These are phyloP conservation scores for Lates calcarifer DNA, from an alignment of 2,113 vertebrate species.

Conservation along the genomic window DNA sequence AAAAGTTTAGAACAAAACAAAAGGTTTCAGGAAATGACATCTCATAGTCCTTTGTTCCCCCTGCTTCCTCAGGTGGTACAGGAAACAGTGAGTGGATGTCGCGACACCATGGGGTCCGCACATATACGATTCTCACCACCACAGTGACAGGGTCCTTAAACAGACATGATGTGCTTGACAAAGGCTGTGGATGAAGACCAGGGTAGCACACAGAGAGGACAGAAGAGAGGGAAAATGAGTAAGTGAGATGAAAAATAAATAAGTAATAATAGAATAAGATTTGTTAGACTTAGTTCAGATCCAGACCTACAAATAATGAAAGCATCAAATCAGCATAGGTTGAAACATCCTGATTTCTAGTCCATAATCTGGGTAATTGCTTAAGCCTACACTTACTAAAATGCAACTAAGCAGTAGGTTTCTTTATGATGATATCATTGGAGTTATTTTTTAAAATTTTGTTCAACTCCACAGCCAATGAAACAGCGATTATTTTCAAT, in stretches of 20 bases:
- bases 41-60: constrained; percentile 85
- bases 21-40: constrained; percentile 82
- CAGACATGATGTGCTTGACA: constrained; percentile 98
- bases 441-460: background rate
- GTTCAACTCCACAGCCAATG: background rate
- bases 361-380: background rate
- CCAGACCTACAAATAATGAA: background rate
- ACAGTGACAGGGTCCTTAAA: constrained; percentile 84
- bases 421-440: background rate
- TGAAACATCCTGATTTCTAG: background rate
- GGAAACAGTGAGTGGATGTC: constrained; percentile 84
- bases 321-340: background rate
- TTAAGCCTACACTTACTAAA: background rate
- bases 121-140: constrained; percentile 77
- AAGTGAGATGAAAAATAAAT: background rate
- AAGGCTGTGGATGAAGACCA: constrained; percentile 87
- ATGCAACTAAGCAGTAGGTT: background rate
- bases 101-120: constrained; percentile 88
- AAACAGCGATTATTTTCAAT: background rate
- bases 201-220: constrained; percentile 16
- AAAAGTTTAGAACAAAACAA: constrained; percentile 73
- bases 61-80: constrained; percentile 79
- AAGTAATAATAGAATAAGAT: background rate
- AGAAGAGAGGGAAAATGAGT: constrained; percentile 19
- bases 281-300: background rate